Percentiles rank a stretch among this genome's conserved stretches.
phyloP scores from a whole-genome alignment of 2,797 vertebrate species.

The Lerista edwardsae region DNA sequence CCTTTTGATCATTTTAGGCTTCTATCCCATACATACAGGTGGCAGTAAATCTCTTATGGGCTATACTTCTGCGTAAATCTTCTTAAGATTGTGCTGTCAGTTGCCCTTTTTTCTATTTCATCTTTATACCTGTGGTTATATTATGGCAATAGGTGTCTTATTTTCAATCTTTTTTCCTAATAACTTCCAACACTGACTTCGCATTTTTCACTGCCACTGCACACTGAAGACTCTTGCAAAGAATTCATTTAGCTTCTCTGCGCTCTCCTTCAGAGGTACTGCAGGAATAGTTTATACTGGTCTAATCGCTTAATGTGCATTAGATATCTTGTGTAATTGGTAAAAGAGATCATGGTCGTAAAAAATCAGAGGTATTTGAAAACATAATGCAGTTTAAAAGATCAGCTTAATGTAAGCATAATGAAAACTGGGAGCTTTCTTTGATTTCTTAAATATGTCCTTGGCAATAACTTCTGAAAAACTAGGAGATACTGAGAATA shows the following conservation, averaged over 20 bases:
- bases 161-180: neutral
- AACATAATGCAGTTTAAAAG: neutral
- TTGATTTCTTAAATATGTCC: neutral
- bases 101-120: too few species aligned
- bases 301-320: neutral
- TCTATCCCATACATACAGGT: too few species aligned
- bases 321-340: conserved; percentile 17
- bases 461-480: neutral
- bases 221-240: neutral
- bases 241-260: neutral
- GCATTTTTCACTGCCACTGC: neutral
- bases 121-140: too few species aligned
- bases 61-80: neutral
- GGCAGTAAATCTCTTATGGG: too few species aligned
- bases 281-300: neutral
- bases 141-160: too few species aligned
- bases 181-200: neutral
- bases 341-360: neutral
- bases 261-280: neutral
- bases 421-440: neutral
- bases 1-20: too few species aligned
- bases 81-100: neutral
- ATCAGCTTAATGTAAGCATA: neutral
- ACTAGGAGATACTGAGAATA: neutral
- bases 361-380: conserved; percentile 36